Conservation (phyloP, 1,140 invertebrate genomes). For the Ceratina calcarata region DNA sequence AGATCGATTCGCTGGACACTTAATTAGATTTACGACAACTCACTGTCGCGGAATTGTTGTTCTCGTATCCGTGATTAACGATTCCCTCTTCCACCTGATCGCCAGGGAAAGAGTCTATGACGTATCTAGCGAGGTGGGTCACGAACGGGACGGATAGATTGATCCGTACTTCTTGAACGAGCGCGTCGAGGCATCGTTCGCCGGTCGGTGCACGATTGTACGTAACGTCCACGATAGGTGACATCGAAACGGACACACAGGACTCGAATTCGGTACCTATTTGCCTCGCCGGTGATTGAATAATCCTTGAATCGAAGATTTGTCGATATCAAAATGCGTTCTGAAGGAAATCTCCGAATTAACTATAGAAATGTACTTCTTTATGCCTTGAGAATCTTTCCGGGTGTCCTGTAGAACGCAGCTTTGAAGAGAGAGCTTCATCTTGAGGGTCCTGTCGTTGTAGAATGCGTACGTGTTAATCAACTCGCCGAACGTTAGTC, state of each 20-base stretch:
- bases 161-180: slow-evolving; percentile 87
- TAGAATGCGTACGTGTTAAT: slow-evolving; percentile 84
- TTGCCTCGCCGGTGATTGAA: slow-evolving; percentile 85
- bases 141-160: slow-evolving; percentile 88
- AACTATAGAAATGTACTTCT: slow-evolving; percentile 80
- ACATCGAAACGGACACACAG: slow-evolving; percentile 84
- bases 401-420: slow-evolving; percentile 87
- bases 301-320: slow-evolving; percentile 81
- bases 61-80: slow-evolving; percentile 86
- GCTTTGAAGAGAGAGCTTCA: slow-evolving; percentile 87
- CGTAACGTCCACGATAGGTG: slow-evolving; percentile 85
- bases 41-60: slow-evolving; percentile 74
- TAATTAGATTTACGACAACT: slow-evolving; percentile 14
- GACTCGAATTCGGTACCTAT: slow-evolving; percentile 81
- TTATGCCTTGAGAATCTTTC: slow-evolving; percentile 83
- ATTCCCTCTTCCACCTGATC: slow-evolving; percentile 83
- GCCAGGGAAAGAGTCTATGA: slow-evolving; percentile 85
- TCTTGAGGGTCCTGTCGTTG: slow-evolving; percentile 86
- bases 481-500: slow-evolving; percentile 87
- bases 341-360: too few species aligned
- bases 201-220: slow-evolving; percentile 84
- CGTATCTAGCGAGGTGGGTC: slow-evolving; percentile 84
- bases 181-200: slow-evolving; percentile 84
- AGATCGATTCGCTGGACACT: too few species aligned
- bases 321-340: slow-evolving; percentile 3